Evolutionary conservation across 2,797 vertebrate species (phyloP).

Genomic region (Pogonophryne albipinna): DNA sequence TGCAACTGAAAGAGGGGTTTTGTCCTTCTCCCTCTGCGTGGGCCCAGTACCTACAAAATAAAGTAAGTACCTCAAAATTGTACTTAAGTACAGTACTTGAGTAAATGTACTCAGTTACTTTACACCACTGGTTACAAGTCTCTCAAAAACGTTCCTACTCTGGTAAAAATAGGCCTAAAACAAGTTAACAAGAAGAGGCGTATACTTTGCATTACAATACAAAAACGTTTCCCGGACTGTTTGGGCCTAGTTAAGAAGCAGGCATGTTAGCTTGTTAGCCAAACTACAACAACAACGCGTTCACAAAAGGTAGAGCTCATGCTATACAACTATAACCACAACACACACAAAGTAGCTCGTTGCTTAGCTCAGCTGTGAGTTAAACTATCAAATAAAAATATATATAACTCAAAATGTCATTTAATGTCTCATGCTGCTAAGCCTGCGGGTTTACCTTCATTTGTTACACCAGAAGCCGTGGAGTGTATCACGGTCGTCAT

Average conservation of each 20-base stretch:
- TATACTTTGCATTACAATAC: no score
- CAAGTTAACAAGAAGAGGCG: no score
- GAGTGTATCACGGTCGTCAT: conserved; percentile 16
- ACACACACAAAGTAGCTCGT: not conserved
- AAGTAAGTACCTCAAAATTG: no score
- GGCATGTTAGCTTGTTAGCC: not conserved
- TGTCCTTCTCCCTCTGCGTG: no score
- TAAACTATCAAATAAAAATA: not conserved
- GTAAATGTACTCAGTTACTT: no score
- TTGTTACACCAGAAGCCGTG: accelerated
- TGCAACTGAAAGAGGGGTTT: no score
- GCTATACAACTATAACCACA: not conserved
- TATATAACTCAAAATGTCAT: not conserved
- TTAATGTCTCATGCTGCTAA: not conserved
- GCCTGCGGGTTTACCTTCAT: not conserved
- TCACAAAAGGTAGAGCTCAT: not conserved
- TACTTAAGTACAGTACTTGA: no score
- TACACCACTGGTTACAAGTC: no score
- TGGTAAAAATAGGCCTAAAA: no score
- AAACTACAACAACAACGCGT: not conserved
- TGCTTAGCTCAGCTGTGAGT: not conserved
- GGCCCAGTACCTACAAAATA: no score
- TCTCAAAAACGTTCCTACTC: no score
- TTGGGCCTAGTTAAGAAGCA: not conserved
- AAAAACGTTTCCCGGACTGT: no score